Evolutionary conservation across 2,888 invertebrate genomes (phyloP).

Genomic region (Parnassius mnemosyne): DNA sequence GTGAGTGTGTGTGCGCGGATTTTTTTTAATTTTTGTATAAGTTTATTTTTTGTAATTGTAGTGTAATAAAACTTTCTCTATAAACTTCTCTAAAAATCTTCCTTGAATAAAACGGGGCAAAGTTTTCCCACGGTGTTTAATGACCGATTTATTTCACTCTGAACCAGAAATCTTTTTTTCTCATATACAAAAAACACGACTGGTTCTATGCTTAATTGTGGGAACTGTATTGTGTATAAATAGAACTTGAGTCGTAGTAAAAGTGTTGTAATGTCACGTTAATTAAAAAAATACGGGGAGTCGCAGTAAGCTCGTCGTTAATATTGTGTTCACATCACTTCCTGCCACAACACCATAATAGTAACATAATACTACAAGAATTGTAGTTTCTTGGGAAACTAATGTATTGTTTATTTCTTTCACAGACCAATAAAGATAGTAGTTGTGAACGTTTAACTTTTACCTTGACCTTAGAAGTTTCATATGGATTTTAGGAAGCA

Average conservation of each 20-base stretch:
- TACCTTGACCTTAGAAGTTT: too few relatives aligned
- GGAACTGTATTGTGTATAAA: constrained; percentile 14
- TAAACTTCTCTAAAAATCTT: not conserved
- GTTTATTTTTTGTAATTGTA: too few relatives aligned
- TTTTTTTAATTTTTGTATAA: too few relatives aligned
- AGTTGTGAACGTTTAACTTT: too few relatives aligned
- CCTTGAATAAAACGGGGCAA: constrained; percentile 17
- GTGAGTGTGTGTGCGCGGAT: too few relatives aligned
- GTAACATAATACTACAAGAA: too few relatives aligned
- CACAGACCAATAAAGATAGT: too few relatives aligned
- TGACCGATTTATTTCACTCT: constrained; percentile 15
- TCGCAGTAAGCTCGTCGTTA: constrained; percentile 8
- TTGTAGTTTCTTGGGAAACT: too few relatives aligned
- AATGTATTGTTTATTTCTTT: too few relatives aligned
- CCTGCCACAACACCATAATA: not conserved
- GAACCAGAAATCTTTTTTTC: not conserved
- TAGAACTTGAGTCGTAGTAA: constrained; percentile 9
- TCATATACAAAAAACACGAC: not conserved
- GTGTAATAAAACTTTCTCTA: not conserved
- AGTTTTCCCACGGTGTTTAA: constrained; percentile 10
- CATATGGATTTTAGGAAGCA: too few relatives aligned
- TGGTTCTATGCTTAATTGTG: constrained; percentile 5
- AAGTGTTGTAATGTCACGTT: constrained; percentile 23
- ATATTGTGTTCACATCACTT: constrained; percentile 7
- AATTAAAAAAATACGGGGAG: constrained; percentile 4